A percentile compares a stretch with the other conserved stretches of the same genome.
phyloP scores from a whole-genome alignment of 2,888 invertebrate genomes.

The Ceratothoa steindachneri region DNA sequence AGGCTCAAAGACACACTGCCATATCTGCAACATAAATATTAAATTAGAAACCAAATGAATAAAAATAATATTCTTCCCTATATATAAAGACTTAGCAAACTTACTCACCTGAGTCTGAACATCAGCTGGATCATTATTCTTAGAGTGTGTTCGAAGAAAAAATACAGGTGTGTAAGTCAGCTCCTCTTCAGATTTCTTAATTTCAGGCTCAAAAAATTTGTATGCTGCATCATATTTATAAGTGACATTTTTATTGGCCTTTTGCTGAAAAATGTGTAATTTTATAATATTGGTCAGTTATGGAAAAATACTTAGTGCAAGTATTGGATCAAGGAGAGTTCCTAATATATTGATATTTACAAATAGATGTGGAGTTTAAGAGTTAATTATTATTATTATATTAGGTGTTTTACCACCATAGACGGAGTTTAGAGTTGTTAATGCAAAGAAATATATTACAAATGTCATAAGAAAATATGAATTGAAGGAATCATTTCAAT shows the following conservation, averaged over 20 bases:
- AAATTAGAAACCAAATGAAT: neutral
- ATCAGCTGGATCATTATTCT: constrained; percentile 54
- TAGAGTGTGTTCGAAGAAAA: constrained; percentile 56
- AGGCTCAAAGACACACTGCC: constrained; percentile 57
- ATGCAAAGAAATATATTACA: no score
- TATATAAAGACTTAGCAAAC: no score
- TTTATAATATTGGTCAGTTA: neutral
- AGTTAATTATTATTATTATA: no score
- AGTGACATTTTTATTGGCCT: neutral
- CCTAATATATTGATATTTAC: no score
- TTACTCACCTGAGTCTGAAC: constrained; percentile 54
- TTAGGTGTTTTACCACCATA: no score
- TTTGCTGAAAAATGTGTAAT: neutral
- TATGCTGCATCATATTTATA: constrained; percentile 25
- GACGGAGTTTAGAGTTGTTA: no score
- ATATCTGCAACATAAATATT: constrained; percentile 51
- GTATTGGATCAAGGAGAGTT: no score
- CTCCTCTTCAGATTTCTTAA: constrained; percentile 18
- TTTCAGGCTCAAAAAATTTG: constrained; percentile 25
- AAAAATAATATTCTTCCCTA: neutral
- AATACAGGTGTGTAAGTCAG: constrained; percentile 31
- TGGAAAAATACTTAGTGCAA: no score
- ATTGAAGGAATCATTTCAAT: no score
- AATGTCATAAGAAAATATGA: no score
- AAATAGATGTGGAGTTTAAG: no score